These are phyloP conservation scores for Peromyscus aztecus DNA, from an alignment of 2,797 vertebrate genomes.

Conservation along the genomic window DNA sequence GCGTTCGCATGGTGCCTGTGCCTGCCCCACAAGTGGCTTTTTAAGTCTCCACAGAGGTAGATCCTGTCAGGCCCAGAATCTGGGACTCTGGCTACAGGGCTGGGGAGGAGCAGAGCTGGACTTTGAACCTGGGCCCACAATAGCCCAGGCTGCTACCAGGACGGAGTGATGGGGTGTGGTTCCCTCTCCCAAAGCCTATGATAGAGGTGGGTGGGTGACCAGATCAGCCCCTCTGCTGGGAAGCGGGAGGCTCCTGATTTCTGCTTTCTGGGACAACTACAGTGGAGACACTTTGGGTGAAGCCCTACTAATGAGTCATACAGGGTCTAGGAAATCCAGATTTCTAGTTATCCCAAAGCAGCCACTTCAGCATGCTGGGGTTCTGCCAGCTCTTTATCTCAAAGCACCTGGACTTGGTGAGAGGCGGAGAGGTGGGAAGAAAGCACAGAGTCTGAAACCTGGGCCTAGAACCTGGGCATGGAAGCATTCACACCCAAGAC, in stretches of 20 bases:
- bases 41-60: conserved; percentile 11
- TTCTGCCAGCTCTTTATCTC: neutral
- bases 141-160: neutral
- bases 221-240: neutral
- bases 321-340: conserved; percentile 43
- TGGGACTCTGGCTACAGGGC: neutral
- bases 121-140: neutral
- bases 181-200: neutral
- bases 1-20: neutral
- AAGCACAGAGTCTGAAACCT: neutral
- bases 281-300: neutral
- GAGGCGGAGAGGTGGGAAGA: neutral
- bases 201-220: neutral
- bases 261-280: neutral
- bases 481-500: neutral
- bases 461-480: too few relatives aligned
- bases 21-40: neutral
- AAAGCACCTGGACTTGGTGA: neutral
- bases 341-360: conserved; percentile 52
- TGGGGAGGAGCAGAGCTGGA: neutral
- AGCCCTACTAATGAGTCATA: conserved; percentile 45
- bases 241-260: neutral
- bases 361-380: neutral
- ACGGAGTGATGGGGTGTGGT: neutral
- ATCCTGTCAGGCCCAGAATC: neutral